A percentile compares a stretch with the other conserved stretches of the same genome.
Conservation (phyloP, 64 coral and sea anemone species). For the Astreopora myriophthalma region DNA sequence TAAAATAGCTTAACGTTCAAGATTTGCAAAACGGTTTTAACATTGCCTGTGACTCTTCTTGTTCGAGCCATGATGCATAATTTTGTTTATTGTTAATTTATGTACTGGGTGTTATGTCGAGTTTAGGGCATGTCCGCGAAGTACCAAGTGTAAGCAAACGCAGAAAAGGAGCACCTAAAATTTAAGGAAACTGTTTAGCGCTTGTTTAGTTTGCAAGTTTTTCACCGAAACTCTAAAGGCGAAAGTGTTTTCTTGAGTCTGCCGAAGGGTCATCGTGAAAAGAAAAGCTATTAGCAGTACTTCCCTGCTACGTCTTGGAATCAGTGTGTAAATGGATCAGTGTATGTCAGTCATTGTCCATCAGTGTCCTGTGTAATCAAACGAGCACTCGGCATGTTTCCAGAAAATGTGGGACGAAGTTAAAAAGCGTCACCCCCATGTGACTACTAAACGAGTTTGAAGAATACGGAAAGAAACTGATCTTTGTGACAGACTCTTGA, state of each 20-base stretch:
- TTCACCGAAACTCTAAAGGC: not conserved
- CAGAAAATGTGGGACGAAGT: not conserved
- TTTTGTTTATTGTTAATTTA: too few species aligned
- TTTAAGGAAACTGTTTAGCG: too few species aligned
- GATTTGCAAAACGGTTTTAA: too few species aligned
- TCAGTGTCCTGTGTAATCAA: not conserved
- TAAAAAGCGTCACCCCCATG: not conserved
- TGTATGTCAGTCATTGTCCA: not conserved
- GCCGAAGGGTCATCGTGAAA: not conserved
- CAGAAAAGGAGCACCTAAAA: too few species aligned
- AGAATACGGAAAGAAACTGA: not conserved
- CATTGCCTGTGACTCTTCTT: too few species aligned
- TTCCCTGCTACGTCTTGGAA: not conserved
- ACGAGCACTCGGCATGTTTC: not conserved
- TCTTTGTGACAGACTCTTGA: too few species aligned
- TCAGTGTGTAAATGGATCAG: not conserved
- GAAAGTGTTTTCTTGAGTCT: not conserved
- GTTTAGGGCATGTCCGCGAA: too few species aligned
- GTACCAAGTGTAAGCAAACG: too few species aligned
- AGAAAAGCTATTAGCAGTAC: not conserved
- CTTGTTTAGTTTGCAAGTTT: not conserved
- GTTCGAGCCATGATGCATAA: too few species aligned
- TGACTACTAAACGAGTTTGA: not conserved
- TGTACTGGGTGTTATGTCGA: too few species aligned
- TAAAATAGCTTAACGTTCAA: too few species aligned